Conservation (phyloP, 2,797 vertebrate genomes). For the Onychomys torridus region DNA sequence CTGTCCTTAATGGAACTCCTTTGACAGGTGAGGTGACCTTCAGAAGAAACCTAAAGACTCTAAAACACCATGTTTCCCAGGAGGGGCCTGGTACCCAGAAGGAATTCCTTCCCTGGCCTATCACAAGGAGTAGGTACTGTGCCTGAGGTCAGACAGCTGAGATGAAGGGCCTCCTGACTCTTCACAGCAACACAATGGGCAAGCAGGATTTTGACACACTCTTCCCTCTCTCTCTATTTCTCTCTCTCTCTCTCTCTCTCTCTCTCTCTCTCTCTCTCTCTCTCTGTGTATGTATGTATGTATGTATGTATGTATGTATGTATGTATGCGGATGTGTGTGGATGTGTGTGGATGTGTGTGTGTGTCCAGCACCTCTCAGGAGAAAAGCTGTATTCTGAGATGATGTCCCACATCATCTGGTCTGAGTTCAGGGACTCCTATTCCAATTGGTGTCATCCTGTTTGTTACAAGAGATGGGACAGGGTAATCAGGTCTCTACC, state of each 20-base stretch:
- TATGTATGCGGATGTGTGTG: background rate
- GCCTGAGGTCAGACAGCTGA: background rate
- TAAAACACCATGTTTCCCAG: background rate
- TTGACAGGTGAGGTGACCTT: background rate
- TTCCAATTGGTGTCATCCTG: background rate
- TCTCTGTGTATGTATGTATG: background rate
- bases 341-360: background rate
- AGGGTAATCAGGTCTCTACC: background rate
- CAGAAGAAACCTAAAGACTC: background rate
- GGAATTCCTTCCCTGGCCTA: background rate
- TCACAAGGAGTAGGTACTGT: background rate
- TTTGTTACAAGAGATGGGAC: background rate
- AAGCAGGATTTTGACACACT: background rate
- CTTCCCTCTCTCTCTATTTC: background rate
- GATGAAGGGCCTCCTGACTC: background rate
- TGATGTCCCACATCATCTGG: background rate
- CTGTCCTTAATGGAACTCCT: conserved; percentile 20
- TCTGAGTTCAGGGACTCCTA: background rate
- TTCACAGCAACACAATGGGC: background rate
- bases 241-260: background rate
- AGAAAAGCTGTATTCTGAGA: background rate
- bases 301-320: background rate
- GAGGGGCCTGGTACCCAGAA: background rate
- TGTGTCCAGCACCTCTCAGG: background rate
- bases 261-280: background rate